Conservation (phyloP, 53 echinoderm and acorn worm species). For the Crossaster papposus region DNA sequence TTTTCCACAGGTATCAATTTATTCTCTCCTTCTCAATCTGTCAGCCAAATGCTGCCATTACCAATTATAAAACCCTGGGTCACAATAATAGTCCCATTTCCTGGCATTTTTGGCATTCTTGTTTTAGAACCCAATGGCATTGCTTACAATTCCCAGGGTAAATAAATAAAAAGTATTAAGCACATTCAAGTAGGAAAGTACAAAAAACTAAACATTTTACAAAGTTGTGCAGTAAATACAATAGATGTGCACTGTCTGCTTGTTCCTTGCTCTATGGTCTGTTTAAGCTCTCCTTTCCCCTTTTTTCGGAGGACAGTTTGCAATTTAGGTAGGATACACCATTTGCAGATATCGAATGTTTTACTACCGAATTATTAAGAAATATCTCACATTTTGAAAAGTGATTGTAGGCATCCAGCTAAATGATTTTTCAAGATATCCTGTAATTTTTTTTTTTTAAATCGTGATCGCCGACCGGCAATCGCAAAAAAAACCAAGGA, state of each 20-base stretch:
- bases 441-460: too few species aligned
- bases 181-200: neutral
- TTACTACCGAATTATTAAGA: too few species aligned
- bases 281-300: too few species aligned
- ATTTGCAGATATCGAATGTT: too few species aligned
- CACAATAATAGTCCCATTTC: slow-evolving; percentile 10
- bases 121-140: neutral
- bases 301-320: neutral
- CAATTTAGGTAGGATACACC: too few species aligned
- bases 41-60: neutral
- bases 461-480: too few species aligned
- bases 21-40: slow-evolving; percentile 9
- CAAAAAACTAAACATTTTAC: neutral
- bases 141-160: neutral
- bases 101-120: neutral
- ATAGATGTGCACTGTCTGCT: neutral
- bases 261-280: too few species aligned
- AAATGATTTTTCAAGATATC: too few species aligned
- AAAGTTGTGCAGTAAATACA: neutral
- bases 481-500: too few species aligned
- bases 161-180: neutral
- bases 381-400: too few species aligned
- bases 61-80: neutral
- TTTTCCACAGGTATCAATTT: neutral
- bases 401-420: too few species aligned